Evolutionary conservation across 2,888 invertebrate genomes (phyloP).

Genomic region (Timema cristinae): DNA sequence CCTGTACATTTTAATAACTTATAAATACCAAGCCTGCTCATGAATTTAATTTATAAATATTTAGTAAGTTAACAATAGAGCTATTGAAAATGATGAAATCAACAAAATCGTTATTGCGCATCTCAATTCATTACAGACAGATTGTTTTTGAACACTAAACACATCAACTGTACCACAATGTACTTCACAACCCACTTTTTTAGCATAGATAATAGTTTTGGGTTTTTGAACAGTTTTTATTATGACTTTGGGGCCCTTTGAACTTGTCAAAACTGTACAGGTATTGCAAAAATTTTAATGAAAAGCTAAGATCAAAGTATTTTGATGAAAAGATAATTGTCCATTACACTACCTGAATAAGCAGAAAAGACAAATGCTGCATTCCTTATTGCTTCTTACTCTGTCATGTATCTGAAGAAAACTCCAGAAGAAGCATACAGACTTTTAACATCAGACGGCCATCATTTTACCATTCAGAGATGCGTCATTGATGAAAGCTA

Average conservation of each 20-base stretch:
- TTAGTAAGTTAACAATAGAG: too few relatives aligned
- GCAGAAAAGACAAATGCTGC: conserved; percentile 79
- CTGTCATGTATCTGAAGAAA: conserved; percentile 64
- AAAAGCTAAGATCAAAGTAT: conserved; percentile 62
- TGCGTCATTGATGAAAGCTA: conserved; percentile 72
- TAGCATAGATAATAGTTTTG: conserved; percentile 71
- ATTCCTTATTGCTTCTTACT: conserved; percentile 78
- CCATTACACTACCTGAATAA: conserved; percentile 74
- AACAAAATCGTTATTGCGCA: conserved; percentile 57
- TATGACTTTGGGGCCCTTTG: conserved; percentile 86
- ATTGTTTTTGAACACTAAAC: conserved; percentile 70
- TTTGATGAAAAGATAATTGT: conserved; percentile 67
- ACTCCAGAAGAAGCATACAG: conserved; percentile 66
- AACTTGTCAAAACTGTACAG: conserved; percentile 82
- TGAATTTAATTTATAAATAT: too few relatives aligned
- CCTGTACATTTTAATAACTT: too few relatives aligned
- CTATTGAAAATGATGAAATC: conserved; percentile 27
- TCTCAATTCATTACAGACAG: conserved; percentile 61
- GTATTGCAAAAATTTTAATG: conserved; percentile 73
- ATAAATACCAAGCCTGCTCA: too few relatives aligned
- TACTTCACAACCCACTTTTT: conserved; percentile 68
- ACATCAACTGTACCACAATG: conserved; percentile 59
- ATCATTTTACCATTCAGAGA: conserved; percentile 61
- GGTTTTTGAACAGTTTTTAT: conserved; percentile 78
- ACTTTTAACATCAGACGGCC: conserved; percentile 52